phyloP scores from a whole-genome alignment of 2,888 invertebrate species.

The Torymus tubicola region DNA sequence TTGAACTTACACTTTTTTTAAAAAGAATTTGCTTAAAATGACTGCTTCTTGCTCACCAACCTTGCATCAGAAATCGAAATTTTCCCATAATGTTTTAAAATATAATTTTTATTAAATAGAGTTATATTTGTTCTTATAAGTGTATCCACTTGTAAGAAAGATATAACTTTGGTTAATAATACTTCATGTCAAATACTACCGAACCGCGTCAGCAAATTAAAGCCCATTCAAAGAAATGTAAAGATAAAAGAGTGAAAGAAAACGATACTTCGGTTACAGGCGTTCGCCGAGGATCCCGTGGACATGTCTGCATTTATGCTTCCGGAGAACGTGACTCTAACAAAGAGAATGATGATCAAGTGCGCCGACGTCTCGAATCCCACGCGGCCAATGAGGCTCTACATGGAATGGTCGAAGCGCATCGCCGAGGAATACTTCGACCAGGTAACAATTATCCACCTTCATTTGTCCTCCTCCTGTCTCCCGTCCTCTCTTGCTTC shows the following conservation, averaged over 20 bases:
- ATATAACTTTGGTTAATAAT: too few species aligned
- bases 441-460: conserved; percentile 78
- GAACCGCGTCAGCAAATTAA: conserved; percentile 3
- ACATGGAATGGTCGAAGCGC: conserved; percentile 94
- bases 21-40: too few species aligned
- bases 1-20: too few species aligned
- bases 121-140: too few species aligned
- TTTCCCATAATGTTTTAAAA: too few species aligned
- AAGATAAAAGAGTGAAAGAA: not conserved
- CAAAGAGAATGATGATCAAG: conserved; percentile 98
- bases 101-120: too few species aligned
- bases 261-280: conserved; percentile 17
- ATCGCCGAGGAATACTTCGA: conserved; percentile 98
- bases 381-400: conserved; percentile 88
- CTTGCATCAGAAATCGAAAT: too few species aligned
- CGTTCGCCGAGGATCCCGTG: not conserved
- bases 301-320: conserved; percentile 75
- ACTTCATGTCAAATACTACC: too few species aligned
- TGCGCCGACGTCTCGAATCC: conserved; percentile 99
- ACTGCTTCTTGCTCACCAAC: too few species aligned
- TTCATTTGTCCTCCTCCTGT: conserved; percentile 16
- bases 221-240: not conserved
- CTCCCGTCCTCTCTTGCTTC: not conserved
- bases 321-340: conserved; percentile 90
- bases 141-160: too few species aligned